Percentiles rank a stretch among this genome's conserved stretches.
Conservation (phyloP, 2,797 vertebrate species). For the Amazona ochrocephala region DNA sequence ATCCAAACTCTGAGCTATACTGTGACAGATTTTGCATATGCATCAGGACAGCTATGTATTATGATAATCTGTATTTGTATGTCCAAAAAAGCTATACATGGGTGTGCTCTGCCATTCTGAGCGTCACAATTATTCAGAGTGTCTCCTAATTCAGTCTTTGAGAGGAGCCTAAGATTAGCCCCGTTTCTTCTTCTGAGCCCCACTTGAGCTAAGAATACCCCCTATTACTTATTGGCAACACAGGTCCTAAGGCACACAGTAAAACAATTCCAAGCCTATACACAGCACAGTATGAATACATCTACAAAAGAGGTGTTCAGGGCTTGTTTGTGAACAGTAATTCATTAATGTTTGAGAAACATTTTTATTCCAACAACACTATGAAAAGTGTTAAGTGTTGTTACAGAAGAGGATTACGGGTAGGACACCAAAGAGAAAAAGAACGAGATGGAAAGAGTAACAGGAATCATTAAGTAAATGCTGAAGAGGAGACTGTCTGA, state of each 20-base stretch:
- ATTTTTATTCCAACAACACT: background rate
- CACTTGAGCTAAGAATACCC: background rate
- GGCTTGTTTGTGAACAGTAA: background rate
- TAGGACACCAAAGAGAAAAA: background rate
- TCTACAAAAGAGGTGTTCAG: background rate
- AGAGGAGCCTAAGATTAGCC: background rate
- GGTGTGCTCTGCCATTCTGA: background rate
- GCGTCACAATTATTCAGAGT: rapidly evolving
- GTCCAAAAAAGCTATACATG: background rate
- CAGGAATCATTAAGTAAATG: slow-evolving; percentile 17
- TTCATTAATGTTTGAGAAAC: background rate
- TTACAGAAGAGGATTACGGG: background rate
- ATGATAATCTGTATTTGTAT: background rate
- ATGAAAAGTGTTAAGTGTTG: background rate
- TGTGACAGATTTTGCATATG: background rate
- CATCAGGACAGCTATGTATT: background rate
- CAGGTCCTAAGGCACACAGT: background rate
- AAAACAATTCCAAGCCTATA: background rate
- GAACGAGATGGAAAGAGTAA: background rate
- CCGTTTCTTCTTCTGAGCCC: background rate
- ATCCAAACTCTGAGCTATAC: background rate
- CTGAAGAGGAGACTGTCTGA: background rate
- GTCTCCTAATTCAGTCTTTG: background rate
- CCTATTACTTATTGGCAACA: background rate
- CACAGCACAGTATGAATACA: background rate